Evolutionary conservation across 1,140 invertebrate species (phyloP).

Genomic region (Acromyrmex charruanus): DNA sequence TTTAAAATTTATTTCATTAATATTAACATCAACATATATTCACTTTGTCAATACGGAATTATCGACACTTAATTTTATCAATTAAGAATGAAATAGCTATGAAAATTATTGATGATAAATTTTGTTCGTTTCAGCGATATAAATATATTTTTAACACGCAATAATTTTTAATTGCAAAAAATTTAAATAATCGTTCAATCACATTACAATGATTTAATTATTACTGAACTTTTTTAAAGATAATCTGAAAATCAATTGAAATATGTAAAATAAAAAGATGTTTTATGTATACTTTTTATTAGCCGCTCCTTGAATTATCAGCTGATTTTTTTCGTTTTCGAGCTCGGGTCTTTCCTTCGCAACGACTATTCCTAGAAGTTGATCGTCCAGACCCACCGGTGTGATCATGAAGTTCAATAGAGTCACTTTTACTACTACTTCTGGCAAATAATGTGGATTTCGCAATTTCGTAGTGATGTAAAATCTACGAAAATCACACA

Average conservation of each 20-base stretch:
- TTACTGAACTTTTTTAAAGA: not conserved
- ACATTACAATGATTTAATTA: not conserved
- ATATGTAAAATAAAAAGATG: not conserved
- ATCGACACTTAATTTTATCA: not conserved
- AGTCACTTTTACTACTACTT: conserved; percentile 96
- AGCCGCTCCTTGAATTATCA: conserved; percentile 96
- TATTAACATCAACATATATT: not conserved
- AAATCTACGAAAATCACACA: conserved; percentile 88
- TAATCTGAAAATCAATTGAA: not conserved
- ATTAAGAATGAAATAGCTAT: not conserved
- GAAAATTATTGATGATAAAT: not conserved
- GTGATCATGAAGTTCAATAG: conserved; percentile 98
- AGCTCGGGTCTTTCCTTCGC: conserved; percentile 97
- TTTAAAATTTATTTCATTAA: not conserved
- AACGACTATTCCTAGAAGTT: conserved; percentile 96
- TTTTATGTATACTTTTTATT: conserved; percentile 90
- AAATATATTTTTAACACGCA: conserved; percentile 7
- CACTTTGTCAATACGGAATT: not conserved
- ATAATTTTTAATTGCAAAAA: not conserved
- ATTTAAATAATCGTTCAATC: not conserved
- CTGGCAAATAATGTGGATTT: conserved; percentile 97
- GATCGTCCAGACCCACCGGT: conserved; percentile 95
- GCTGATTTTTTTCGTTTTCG: conserved; percentile 96
- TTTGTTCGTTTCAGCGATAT: not conserved
- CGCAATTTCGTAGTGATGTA: conserved; percentile 98